Conservation (phyloP, 2,113 vertebrate genomes). For the Corvus hawaiiensis region DNA sequence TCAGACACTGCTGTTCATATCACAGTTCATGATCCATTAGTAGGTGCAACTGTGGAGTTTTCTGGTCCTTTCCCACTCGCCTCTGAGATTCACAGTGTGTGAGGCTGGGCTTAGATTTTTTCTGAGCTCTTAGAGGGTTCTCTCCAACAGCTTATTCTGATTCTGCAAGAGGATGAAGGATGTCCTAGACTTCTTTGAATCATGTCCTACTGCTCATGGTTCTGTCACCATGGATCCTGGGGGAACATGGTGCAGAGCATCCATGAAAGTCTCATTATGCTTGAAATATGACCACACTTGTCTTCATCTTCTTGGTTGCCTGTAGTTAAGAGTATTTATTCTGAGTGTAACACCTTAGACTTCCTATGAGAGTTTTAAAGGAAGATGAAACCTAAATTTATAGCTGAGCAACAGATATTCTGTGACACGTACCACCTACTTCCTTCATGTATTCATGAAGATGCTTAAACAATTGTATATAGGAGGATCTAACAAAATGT, state of each 20-base stretch:
- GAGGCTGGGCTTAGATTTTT: neutral
- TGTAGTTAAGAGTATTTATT: neutral
- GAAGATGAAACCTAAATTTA: neutral
- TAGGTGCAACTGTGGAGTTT: neutral
- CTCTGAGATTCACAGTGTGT: neutral
- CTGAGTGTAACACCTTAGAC: neutral
- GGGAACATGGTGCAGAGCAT: neutral
- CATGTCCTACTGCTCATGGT: neutral
- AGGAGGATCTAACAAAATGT: neutral
- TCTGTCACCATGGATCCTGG: neutral
- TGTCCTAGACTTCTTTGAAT: neutral
- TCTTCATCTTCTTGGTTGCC: neutral
- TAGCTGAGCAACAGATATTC: neutral
- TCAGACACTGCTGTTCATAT: neutral
- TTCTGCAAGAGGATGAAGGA: neutral
- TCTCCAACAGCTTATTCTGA: neutral
- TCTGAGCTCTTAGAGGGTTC: neutral
- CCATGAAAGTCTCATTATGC: neutral
- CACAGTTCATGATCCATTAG: neutral
- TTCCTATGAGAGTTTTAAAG: neutral
- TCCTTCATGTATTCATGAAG: neutral
- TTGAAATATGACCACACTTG: neutral
- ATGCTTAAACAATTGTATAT: neutral
- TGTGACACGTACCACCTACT: neutral
- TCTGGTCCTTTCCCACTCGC: neutral